These are phyloP conservation scores for Ophion ellenae DNA, from an alignment of 2,888 invertebrate species.

Conservation along the genomic window DNA sequence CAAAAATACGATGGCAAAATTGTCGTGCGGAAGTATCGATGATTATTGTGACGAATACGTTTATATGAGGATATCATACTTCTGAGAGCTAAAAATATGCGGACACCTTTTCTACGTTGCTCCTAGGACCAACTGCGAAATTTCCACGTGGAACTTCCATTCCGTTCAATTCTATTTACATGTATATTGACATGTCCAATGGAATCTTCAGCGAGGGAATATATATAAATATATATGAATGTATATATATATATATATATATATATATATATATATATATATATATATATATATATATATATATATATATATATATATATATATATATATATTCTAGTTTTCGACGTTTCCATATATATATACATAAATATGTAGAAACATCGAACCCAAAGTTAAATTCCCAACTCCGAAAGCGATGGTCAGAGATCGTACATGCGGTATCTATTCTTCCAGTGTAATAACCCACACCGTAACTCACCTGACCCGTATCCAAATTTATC, in stretches of 20 bases:
- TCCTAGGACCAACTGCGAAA: slow-evolving; percentile 5
- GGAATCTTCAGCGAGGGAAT: slow-evolving; percentile 75
- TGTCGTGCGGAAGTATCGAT: slow-evolving; percentile 38
- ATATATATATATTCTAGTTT: neutral
- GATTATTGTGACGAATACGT: neutral
- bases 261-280: slow-evolving; percentile 20
- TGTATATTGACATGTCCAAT: slow-evolving; percentile 81
- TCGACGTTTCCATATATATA: no score
- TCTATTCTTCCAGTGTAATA: slow-evolving; percentile 2
- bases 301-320: slow-evolving; percentile 15
- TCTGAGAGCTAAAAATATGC: slow-evolving; percentile 75
- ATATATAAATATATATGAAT: slow-evolving; percentile 15
- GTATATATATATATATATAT: slow-evolving; percentile 14
- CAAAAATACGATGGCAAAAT: no score
- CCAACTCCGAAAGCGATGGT: neutral
- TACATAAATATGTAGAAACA: neutral
- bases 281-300: slow-evolving; percentile 17
- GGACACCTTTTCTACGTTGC: slow-evolving; percentile 41
- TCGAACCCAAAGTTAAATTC: neutral
- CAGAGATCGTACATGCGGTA: neutral
- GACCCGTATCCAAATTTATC: slow-evolving; percentile 18
- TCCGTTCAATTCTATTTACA: slow-evolving; percentile 80
- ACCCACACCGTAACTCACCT: slow-evolving; percentile 4
- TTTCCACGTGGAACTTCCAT: slow-evolving; percentile 33
- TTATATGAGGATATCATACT: slow-evolving; percentile 72